Evolutionary conservation across 2,113 vertebrate genomes (phyloP).

Genomic region (Clarias macrocephalus): DNA sequence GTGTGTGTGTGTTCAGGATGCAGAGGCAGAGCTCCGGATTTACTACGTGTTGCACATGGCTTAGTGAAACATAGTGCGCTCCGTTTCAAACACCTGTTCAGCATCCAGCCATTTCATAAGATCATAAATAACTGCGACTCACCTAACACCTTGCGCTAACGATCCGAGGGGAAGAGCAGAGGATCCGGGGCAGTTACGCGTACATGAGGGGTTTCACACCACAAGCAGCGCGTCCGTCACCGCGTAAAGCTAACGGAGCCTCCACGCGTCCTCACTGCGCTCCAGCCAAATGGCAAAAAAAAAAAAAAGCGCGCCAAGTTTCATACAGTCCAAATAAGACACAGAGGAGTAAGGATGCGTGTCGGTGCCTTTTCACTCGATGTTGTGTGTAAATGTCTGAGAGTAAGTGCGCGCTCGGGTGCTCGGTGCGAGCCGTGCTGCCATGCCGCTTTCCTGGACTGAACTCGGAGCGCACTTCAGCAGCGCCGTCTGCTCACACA

Average conservation of each 20-base stretch:
- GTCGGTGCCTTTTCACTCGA: not conserved
- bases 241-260: conserved; percentile 34
- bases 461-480: conserved; percentile 47
- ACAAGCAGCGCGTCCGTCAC: conserved; percentile 22
- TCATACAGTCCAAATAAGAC: not conserved
- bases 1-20: not conserved
- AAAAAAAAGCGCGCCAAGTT: not conserved
- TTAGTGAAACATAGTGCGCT: not conserved
- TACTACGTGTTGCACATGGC: conserved; percentile 21
- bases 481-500: conserved; percentile 55
- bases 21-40: not conserved
- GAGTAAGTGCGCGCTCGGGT: not conserved
- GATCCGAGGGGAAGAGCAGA: conserved; percentile 62
- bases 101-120: not conserved
- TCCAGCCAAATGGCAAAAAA: not conserved
- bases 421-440: conserved; percentile 55
- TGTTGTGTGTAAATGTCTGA: not conserved
- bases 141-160: conserved; percentile 72
- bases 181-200: conserved; percentile 23
- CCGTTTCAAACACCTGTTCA: not conserved
- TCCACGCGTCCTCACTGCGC: conserved; percentile 40
- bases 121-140: conserved; percentile 44
- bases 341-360: not conserved
- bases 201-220: conserved; percentile 50
- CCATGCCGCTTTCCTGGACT: conserved; percentile 42